Evolutionary conservation across 2,797 vertebrate genomes (phyloP).

Genomic region (Melanogrammus aeglefinus): DNA sequence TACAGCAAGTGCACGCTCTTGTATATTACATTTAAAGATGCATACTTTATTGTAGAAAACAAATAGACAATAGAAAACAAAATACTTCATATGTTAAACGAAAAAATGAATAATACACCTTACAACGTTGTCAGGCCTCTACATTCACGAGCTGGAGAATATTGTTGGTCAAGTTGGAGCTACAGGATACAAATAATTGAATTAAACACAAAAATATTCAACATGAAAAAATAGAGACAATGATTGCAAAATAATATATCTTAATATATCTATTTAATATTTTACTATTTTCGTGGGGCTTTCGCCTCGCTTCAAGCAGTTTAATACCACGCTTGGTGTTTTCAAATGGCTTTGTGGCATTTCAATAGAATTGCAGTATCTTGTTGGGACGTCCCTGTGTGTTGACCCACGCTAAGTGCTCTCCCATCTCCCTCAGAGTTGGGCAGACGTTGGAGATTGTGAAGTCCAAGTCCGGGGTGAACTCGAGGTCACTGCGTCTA

Average conservation of each 20-base stretch:
- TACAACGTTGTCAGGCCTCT: not conserved
- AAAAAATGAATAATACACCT: conserved; percentile 24
- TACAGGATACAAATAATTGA: not conserved
- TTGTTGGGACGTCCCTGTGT: conserved; percentile 44
- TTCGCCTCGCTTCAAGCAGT: not conserved
- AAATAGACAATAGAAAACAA: not conserved
- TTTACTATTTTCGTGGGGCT: conserved; percentile 12
- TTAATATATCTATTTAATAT: not conserved
- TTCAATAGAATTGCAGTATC: conserved; percentile 35
- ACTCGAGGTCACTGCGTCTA: conserved; percentile 98
- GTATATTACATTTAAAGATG: not conserved
- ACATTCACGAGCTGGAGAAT: not conserved
- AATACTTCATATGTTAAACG: conserved; percentile 15
- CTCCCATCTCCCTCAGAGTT: conserved; percentile 59
- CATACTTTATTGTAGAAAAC: not conserved
- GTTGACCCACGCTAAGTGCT: conserved; percentile 81
- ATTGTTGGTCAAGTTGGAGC: not conserved
- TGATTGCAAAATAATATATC: not conserved
- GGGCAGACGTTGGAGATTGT: conserved; percentile 81
- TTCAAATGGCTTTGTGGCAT: conserved; percentile 35
- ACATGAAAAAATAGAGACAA: not conserved
- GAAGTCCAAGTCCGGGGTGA: conserved; percentile 99
- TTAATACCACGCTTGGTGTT: conserved; percentile 19
- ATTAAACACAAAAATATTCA: not conserved
- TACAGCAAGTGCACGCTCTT: not conserved